Conservation (phyloP, 1,140 invertebrate genomes). For the Oryzaephilus surinamensis region DNA sequence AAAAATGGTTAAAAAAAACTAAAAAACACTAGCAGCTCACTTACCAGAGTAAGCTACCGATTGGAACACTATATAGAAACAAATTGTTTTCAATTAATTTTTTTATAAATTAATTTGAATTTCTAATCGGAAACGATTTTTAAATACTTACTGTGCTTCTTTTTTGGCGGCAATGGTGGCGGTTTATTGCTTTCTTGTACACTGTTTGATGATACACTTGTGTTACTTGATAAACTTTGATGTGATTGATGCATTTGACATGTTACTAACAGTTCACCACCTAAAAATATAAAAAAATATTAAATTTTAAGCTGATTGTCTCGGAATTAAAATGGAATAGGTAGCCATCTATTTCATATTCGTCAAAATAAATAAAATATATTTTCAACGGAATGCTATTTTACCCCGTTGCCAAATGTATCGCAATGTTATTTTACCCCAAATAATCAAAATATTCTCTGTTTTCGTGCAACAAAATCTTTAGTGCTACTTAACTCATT, state of each 20-base stretch:
- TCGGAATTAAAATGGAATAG: no score
- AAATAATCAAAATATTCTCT: no score
- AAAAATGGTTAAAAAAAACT: neutral
- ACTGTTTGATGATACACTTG: slow-evolving; percentile 31
- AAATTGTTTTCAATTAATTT: slow-evolving; percentile 10
- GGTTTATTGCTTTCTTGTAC: slow-evolving; percentile 52
- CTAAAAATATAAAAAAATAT: slow-evolving; percentile 11
- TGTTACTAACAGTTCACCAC: slow-evolving; percentile 42
- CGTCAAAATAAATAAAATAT: no score
- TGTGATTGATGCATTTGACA: slow-evolving; percentile 41
- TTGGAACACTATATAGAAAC: slow-evolving; percentile 75
- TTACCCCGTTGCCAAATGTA: no score
- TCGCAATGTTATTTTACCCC: no score
- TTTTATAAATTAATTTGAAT: slow-evolving; percentile 2
- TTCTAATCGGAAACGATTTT: neutral
- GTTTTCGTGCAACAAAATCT: no score
- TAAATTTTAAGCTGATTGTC: no score
- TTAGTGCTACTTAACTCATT: slow-evolving; percentile 20
- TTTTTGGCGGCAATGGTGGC: slow-evolving; percentile 82
- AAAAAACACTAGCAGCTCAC: slow-evolving; percentile 38
- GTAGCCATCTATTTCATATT: no score
- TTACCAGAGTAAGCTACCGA: slow-evolving; percentile 89
- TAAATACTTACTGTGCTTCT: slow-evolving; percentile 78
- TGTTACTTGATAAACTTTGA: slow-evolving; percentile 21
- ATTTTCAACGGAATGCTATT: no score